Conservation (phyloP, 2,113 vertebrate species). For the Scolopax mira region DNA sequence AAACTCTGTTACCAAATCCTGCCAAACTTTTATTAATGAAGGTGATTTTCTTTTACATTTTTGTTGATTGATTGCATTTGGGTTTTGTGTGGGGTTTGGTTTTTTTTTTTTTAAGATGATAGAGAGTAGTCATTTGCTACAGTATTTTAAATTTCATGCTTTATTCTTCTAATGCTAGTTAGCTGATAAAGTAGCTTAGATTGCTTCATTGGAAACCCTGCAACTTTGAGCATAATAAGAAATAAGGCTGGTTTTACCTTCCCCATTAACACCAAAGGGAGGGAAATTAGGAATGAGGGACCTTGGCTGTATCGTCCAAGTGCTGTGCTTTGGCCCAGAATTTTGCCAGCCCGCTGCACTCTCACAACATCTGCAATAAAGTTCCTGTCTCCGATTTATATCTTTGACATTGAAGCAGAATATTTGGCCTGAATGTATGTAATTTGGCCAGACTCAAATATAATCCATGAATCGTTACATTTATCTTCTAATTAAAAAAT, state of each 20-base stretch:
- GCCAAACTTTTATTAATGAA: not conserved
- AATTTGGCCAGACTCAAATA: conserved; percentile 61
- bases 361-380: conserved; percentile 32
- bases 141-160: not conserved
- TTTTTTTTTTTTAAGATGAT: not conserved
- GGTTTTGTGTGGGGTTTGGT: too few relatives aligned
- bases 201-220: not conserved
- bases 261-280: not conserved
- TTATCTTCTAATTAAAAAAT: conserved; percentile 70
- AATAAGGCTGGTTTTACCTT: not conserved
- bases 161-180: not conserved
- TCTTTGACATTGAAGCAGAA: conserved; percentile 64
- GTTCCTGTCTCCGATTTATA: conserved; percentile 33
- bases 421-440: conserved; percentile 70
- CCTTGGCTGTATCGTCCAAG: not conserved
- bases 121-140: not conserved
- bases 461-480: conserved; percentile 46
- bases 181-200: not conserved
- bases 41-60: not conserved
- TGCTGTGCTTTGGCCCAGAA: not conserved
- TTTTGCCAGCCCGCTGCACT: conserved; percentile 16
- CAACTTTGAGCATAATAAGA: not conserved
- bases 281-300: not conserved
- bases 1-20: not conserved
- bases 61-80: not conserved